Evolutionary conservation across 2,797 vertebrate genomes (phyloP).

Genomic region (Nannoperca australis): DNA sequence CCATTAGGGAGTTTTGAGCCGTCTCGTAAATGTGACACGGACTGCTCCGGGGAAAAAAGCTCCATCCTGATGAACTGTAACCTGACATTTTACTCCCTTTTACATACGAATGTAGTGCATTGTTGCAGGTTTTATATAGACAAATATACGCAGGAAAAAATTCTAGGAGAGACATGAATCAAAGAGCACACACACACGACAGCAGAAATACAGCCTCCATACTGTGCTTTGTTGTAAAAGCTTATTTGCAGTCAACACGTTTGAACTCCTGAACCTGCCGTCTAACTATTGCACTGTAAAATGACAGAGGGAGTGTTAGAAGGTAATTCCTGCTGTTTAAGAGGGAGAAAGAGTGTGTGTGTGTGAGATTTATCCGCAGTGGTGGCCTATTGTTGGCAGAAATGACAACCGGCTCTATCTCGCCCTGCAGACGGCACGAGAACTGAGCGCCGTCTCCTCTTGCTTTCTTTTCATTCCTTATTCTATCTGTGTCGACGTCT

Average conservation of each 20-base stretch:
- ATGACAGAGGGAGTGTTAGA: neutral
- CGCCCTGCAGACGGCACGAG: slow-evolving; percentile 37
- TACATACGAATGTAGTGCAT: neutral
- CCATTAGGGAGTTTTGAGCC: slow-evolving; percentile 7
- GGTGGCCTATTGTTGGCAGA: slow-evolving; percentile 39
- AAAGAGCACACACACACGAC: slow-evolving; percentile 14
- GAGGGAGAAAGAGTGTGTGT: neutral
- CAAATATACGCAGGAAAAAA: neutral
- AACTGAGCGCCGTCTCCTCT: neutral
- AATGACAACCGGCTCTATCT: slow-evolving; percentile 59
- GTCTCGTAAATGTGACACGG: slow-evolving; percentile 29
- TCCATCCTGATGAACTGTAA: slow-evolving; percentile 32
- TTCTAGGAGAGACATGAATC: slow-evolving; percentile 22
- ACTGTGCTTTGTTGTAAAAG: slow-evolving; percentile 21
- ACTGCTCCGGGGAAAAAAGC: slow-evolving; percentile 17
- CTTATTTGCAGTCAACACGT: slow-evolving; percentile 21
- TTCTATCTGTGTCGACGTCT: slow-evolving; percentile 7
- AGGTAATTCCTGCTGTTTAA: slow-evolving; percentile 13
- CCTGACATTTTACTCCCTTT: slow-evolving; percentile 47
- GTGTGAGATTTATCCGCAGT: slow-evolving; percentile 31
- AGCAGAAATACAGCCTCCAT: slow-evolving; percentile 8
- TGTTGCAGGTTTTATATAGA: neutral
- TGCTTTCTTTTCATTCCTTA: neutral
- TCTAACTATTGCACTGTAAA: slow-evolving; percentile 47
- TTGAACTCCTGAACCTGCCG: slow-evolving; percentile 54